Percentiles rank a stretch among this genome's conserved stretches.
These are phyloP conservation scores for Pimpla rufipes DNA, from an alignment of 2,888 invertebrate species.

Conservation along the genomic window DNA sequence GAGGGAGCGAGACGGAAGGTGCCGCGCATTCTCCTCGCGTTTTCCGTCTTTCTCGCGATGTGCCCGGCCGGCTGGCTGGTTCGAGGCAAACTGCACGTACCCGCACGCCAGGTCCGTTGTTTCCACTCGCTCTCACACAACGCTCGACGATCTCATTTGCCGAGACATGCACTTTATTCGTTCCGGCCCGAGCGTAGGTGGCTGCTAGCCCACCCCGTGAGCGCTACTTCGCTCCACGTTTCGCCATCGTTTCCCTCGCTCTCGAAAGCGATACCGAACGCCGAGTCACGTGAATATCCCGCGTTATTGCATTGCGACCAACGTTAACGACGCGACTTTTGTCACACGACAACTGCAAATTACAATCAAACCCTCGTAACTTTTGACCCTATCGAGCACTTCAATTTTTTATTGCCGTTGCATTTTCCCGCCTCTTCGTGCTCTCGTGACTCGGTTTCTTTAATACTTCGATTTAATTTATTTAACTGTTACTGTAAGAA, in stretches of 20 bases:
- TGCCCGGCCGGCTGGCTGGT: not conserved
- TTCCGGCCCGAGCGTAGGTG: constrained; percentile 54
- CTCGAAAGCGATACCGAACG: constrained; percentile 40
- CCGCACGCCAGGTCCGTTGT: constrained; percentile 45
- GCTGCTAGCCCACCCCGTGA: too few relatives aligned
- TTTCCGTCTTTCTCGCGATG: constrained; percentile 51
- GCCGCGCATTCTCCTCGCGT: too few relatives aligned
- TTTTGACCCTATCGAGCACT: too few relatives aligned
- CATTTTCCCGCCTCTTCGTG: too few relatives aligned
- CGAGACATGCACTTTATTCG: constrained; percentile 67
- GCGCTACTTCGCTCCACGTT: constrained; percentile 33
- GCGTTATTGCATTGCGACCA: not conserved
- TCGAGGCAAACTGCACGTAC: not conserved
- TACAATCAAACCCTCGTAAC: not conserved
- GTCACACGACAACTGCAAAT: not conserved
- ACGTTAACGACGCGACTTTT: not conserved
- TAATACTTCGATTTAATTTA: not conserved
- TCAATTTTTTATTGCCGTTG: not conserved
- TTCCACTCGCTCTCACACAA: constrained; percentile 52
- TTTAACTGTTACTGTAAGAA: too few relatives aligned
- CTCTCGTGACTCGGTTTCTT: constrained; percentile 5
- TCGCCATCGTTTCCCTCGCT: constrained; percentile 12
- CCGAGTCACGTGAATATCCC: constrained; percentile 25
- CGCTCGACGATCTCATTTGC: constrained; percentile 66
- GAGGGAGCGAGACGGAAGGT: constrained; percentile 32